Conservation (phyloP, 2,797 vertebrate genomes). For the Catamblyrhynchus diadema region DNA sequence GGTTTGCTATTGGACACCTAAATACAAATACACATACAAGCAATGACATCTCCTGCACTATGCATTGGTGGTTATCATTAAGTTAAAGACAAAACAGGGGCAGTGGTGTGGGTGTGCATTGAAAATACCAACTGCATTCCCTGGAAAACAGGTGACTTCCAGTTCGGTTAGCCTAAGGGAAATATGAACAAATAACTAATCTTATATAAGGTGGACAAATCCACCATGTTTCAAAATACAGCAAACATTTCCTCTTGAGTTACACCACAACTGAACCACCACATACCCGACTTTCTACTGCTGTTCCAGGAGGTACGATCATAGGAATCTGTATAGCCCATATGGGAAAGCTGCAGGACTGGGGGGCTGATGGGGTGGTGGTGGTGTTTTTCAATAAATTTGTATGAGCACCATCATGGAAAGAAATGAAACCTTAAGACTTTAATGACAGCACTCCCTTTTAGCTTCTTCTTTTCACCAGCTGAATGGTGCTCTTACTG, state of each 20-base stretch:
- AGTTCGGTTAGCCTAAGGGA: not conserved
- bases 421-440: not conserved
- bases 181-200: not conserved
- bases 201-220: not conserved
- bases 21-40: not conserved
- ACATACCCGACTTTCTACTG: not conserved
- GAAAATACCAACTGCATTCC: not conserved
- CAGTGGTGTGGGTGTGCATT: not conserved
- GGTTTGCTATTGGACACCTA: not conserved
- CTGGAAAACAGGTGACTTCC: not conserved
- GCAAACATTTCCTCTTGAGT: not conserved
- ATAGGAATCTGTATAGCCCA: not conserved
- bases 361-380: too few species aligned
- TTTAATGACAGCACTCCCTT: not conserved
- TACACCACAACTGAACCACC: not conserved
- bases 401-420: not conserved
- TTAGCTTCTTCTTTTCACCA: not conserved
- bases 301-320: not conserved
- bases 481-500: not conserved
- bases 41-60: not conserved
- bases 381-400: not conserved
- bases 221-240: not conserved
- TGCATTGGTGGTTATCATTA: not conserved
- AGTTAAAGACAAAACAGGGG: not conserved
- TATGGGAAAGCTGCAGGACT: not conserved